Percentiles rank a stretch among this genome's conserved stretches.
phyloP scores from a whole-genome alignment of 2,888 invertebrate species.

The Tipula unca region DNA sequence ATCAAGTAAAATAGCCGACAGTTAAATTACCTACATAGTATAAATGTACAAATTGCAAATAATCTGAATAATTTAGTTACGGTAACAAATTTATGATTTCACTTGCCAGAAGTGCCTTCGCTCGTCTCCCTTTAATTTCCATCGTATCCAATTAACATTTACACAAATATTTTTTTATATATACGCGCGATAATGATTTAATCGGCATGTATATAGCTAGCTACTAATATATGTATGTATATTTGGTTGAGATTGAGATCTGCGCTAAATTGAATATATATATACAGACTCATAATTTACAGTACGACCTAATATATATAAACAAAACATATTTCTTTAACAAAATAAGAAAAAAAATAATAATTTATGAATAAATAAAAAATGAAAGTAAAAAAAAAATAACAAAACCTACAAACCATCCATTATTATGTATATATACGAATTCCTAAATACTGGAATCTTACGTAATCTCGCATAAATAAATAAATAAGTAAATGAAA shows the following conservation, averaged over 20 bases:
- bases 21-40: neutral
- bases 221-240: too few species aligned
- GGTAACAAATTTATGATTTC: neutral
- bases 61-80: conserved; percentile 8
- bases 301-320: neutral
- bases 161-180: neutral
- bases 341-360: neutral
- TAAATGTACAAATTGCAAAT: neutral
- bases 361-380: neutral
- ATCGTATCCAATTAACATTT: neutral
- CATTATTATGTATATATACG: neutral
- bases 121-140: neutral
- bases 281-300: neutral
- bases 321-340: neutral
- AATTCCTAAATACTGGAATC: neutral
- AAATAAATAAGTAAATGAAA: neutral
- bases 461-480: neutral
- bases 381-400: neutral
- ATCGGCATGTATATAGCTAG: too few species aligned
- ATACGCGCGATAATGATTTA: neutral
- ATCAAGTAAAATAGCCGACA: neutral
- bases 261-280: neutral
- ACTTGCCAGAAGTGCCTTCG: neutral
- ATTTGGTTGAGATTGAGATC: neutral
- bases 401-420: neutral